These are phyloP conservation scores for Cercocebus atys DNA, from an alignment of 2,113 vertebrate genomes.

Conservation along the genomic window DNA sequence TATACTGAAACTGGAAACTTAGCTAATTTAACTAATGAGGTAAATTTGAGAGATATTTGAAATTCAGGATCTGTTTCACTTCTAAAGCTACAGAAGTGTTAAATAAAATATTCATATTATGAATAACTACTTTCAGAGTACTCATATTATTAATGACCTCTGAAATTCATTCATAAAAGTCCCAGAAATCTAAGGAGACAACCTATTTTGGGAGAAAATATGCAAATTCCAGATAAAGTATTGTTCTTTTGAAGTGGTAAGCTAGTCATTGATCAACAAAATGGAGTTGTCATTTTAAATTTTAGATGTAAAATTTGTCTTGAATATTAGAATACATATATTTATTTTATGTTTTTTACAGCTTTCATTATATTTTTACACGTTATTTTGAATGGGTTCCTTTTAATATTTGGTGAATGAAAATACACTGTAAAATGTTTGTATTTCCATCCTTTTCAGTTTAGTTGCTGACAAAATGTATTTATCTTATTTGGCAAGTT, in stretches of 20 bases:
- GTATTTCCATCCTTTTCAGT: not conserved
- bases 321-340: not conserved
- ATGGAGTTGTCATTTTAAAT: not conserved
- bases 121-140: not conserved
- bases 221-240: not conserved
- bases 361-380: not conserved
- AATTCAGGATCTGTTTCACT: conserved; percentile 25
- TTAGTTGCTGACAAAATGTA: not conserved
- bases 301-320: not conserved
- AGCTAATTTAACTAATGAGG: not conserved
- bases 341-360: not conserved
- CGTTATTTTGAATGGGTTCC: not conserved
- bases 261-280: not conserved
- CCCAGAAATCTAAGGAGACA: not conserved
- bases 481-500: not conserved
- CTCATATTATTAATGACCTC: not conserved
- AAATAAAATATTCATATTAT: not conserved
- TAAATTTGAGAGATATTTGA: not conserved
- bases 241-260: not conserved
- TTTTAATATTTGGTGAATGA: not conserved
- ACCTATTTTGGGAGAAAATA: not conserved
- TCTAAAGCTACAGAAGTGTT: not conserved
- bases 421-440: not conserved
- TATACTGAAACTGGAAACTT: not conserved
- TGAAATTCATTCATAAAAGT: conserved; percentile 36